A percentile compares a stretch with the other conserved stretches of the same genome.
Conservation (phyloP, 2,888 invertebrate genomes). For the Lomographa bimaculata region DNA sequence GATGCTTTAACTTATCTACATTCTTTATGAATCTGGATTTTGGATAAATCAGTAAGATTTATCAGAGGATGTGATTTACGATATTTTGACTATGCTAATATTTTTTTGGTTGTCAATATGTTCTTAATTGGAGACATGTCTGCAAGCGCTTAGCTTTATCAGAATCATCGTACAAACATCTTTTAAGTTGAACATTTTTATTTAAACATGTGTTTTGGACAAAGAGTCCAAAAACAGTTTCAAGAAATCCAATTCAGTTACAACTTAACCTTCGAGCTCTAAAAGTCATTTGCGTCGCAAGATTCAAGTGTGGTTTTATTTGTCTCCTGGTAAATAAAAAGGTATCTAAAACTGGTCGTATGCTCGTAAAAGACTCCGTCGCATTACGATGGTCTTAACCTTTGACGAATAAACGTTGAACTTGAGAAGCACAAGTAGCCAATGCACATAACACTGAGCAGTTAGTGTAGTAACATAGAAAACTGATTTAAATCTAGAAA, state of each 20-base stretch:
- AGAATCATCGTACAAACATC: no score
- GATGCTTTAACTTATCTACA: constrained; percentile 6
- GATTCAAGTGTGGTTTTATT: constrained; percentile 52
- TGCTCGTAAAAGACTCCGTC: constrained; percentile 60
- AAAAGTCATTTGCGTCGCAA: constrained; percentile 41
- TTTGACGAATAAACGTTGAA: constrained; percentile 52
- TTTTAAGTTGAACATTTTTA: no score
- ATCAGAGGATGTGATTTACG: constrained; percentile 1
- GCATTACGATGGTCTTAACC: constrained; percentile 54
- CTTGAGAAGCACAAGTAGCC: constrained; percentile 15
- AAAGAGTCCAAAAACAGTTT: no score
- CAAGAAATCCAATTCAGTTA: constrained; percentile 28
- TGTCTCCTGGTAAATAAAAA: constrained; percentile 50
- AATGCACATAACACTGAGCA: constrained; percentile 6
- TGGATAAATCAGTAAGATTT: neutral
- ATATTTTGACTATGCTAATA: no score
- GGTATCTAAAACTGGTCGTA: constrained; percentile 47
- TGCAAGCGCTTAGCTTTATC: no score
- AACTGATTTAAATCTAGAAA: no score
- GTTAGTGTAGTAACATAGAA: no score
- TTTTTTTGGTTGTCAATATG: no score
- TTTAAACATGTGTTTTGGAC: no score
- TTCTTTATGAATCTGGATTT: constrained; percentile 6
- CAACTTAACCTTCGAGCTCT: constrained; percentile 47
- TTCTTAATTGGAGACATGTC: no score